phyloP scores from a whole-genome alignment of 2,113 vertebrate species.

The Petrocephalus microphthalmus region DNA sequence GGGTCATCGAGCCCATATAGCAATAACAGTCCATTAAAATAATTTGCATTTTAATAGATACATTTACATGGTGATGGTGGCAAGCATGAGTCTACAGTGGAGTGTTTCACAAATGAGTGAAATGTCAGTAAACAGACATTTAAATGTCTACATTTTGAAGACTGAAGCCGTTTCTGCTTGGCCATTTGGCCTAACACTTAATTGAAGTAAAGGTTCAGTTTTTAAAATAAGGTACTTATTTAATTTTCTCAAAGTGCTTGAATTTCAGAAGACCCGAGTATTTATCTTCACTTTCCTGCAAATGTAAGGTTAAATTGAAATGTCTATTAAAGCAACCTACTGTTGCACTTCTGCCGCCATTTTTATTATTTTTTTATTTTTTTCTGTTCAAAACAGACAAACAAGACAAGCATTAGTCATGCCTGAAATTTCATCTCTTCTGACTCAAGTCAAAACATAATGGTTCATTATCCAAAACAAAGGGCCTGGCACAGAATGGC shows the following conservation, averaged over 20 bases:
- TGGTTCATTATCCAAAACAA: constrained; percentile 23
- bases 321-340: background rate
- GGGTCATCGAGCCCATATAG: background rate
- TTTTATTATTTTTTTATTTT: background rate
- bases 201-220: background rate
- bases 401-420: constrained; percentile 13
- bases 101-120: background rate
- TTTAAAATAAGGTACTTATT: background rate
- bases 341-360: background rate
- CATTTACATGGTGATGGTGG: background rate
- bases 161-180: background rate
- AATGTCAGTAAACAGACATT: background rate
- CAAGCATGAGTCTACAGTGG: background rate
- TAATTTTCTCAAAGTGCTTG: background rate
- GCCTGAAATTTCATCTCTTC: constrained; percentile 23
- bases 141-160: background rate
- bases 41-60: background rate
- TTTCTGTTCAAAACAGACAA: background rate
- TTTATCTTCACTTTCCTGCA: background rate
- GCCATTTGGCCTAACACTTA: background rate
- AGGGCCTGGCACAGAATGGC: background rate
- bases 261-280: background rate
- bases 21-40: background rate
- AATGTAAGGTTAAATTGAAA: background rate
- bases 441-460: constrained; percentile 19